Conservation (phyloP, 2,113 vertebrate genomes). For the Melanerpes aurifrons region DNA sequence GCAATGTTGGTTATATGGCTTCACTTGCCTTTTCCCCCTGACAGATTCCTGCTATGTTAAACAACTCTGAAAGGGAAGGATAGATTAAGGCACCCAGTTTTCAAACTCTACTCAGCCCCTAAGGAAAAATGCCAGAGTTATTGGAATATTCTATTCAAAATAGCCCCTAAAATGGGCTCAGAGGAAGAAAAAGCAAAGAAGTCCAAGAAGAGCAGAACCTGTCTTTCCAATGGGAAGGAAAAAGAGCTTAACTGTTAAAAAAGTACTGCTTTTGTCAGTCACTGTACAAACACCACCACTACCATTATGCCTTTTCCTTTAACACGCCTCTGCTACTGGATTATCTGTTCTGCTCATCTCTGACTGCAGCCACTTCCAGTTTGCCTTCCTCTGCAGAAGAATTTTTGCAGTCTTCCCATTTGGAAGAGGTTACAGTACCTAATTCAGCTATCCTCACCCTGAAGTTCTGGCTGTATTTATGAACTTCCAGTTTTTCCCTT, state of each 20-base stretch:
- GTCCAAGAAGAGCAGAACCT: background rate
- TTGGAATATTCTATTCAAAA: background rate
- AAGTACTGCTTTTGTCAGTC: background rate
- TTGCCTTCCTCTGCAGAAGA: background rate
- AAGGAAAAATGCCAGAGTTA: background rate
- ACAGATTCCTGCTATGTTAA: background rate
- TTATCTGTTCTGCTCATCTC: background rate
- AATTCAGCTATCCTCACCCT: background rate
- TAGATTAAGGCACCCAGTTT: background rate
- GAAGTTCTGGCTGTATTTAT: background rate
- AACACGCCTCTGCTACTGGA: background rate
- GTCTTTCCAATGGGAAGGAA: background rate
- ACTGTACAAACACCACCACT: background rate
- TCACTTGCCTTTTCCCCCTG: background rate
- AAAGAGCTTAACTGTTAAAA: background rate
- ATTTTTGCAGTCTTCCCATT: background rate
- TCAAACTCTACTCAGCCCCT: background rate
- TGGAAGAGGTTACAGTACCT: background rate
- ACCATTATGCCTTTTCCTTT: background rate
- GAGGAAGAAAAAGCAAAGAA: background rate
- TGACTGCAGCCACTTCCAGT: background rate
- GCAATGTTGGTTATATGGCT: conserved; percentile 17
- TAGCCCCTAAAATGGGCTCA: background rate
- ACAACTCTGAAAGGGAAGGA: background rate
- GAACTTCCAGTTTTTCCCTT: background rate